phyloP scores from a whole-genome alignment of 2,797 vertebrate species.

The Tenualosa ilisha region DNA sequence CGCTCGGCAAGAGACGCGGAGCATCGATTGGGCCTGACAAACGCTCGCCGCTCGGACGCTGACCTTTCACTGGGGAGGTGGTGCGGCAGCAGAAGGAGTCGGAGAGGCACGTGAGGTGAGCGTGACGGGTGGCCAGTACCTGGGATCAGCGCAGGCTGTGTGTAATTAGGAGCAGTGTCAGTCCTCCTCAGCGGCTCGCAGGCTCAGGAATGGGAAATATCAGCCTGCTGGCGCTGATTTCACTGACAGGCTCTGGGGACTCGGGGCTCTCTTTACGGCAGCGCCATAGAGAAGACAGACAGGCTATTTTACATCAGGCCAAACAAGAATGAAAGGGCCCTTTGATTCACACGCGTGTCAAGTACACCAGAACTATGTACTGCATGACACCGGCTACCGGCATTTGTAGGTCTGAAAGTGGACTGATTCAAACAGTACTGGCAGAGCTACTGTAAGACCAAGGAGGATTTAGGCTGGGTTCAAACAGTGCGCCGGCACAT shows the following conservation, averaged over 20 bases:
- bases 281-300: neutral
- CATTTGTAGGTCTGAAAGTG: neutral
- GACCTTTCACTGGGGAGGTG: conserved; percentile 69
- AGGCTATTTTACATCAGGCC: conserved; percentile 9
- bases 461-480: neutral
- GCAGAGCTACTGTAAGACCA: neutral
- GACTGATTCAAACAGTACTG: neutral
- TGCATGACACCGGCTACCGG: neutral
- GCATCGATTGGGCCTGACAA: conserved; percentile 80
- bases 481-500: neutral
- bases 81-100: neutral
- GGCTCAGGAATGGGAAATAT: conserved; percentile 19
- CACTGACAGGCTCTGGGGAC: conserved; percentile 21
- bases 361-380: neutral
- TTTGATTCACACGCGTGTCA: neutral
- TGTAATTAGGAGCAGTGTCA: conserved; percentile 12
- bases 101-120: conserved; percentile 4
- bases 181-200: neutral
- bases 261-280: neutral
- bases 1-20: conserved; percentile 64
- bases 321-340: conserved; percentile 1
- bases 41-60: conserved; percentile 62
- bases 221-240: conserved; percentile 10
- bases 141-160: conserved; percentile 15
- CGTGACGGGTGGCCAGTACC: conserved; percentile 13